A percentile compares a stretch with the other conserved stretches of the same genome.
Evolutionary conservation across 2,888 invertebrate genomes (phyloP).

Genomic region (Tortrix viridana): DNA sequence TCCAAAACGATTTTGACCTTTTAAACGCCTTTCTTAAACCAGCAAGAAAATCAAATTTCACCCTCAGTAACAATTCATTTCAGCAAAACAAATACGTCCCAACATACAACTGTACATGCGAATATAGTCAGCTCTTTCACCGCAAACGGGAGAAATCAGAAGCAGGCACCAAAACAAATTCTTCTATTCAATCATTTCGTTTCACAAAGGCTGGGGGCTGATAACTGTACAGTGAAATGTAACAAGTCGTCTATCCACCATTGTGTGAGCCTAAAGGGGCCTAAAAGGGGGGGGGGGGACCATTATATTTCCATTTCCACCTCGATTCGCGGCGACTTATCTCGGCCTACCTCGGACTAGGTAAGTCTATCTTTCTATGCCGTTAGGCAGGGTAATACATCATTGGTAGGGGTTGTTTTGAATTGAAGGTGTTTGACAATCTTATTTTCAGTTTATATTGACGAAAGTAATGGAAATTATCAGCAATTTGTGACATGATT

Average conservation of each 20-base stretch:
- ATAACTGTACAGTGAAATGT: constrained; percentile 85
- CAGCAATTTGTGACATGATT: too few species aligned
- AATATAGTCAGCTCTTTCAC: constrained; percentile 66
- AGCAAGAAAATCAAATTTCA: too few species aligned
- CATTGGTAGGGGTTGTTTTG: constrained; percentile 59
- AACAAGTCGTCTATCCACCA: constrained; percentile 83
- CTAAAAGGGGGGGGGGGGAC: constrained; percentile 47
- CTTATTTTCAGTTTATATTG: too few species aligned
- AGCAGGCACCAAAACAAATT: constrained; percentile 82
- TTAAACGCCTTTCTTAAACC: too few species aligned
- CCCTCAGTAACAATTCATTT: constrained; percentile 37
- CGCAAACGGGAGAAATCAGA: constrained; percentile 76
- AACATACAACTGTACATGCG: constrained; percentile 25
- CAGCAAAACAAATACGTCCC: constrained; percentile 21
- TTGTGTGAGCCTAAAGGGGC: constrained; percentile 63
- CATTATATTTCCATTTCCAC: constrained; percentile 85
- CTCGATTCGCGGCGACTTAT: constrained; percentile 81
- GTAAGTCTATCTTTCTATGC: constrained; percentile 81
- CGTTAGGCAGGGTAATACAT: constrained; percentile 76
- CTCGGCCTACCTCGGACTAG: constrained; percentile 80
- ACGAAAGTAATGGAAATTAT: too few species aligned
- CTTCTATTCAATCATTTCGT: constrained; percentile 81
- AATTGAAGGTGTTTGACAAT: constrained; percentile 43
- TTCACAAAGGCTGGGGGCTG: constrained; percentile 80
- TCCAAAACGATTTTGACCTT: too few species aligned